Conservation (phyloP, 2,888 invertebrate genomes). For the Achlya flavicornis region DNA sequence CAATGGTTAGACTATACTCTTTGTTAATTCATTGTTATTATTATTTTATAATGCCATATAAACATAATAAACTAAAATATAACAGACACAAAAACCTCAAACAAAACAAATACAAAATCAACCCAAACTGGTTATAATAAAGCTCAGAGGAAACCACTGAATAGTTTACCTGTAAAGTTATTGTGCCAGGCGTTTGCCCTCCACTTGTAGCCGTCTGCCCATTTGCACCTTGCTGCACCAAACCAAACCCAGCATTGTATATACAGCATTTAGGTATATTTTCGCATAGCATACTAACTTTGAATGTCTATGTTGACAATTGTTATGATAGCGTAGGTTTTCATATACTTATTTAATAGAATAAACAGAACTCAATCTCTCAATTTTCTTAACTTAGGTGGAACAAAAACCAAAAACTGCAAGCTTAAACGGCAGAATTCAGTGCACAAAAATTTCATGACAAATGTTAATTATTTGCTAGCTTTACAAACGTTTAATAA, state of each 20-base stretch:
- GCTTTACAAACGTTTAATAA: too few relatives aligned
- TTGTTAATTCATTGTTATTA: too few relatives aligned
- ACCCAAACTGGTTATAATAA: slow-evolving; percentile 2
- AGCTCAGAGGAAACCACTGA: not conserved
- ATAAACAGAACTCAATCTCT: too few relatives aligned
- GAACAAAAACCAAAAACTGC: too few relatives aligned
- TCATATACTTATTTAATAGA: too few relatives aligned
- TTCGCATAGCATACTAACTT: not conserved
- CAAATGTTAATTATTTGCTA: too few relatives aligned
- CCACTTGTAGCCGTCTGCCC: slow-evolving; percentile 55
- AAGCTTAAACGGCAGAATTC: too few relatives aligned
- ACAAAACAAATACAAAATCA: not conserved
- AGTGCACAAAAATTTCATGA: too few relatives aligned
- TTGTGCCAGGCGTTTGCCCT: slow-evolving; percentile 64
- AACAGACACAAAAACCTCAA: not conserved
- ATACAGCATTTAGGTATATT: slow-evolving; percentile 19
- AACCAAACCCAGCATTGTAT: slow-evolving; percentile 42
- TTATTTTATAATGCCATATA: not conserved
- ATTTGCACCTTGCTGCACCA: slow-evolving; percentile 65
- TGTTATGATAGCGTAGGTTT: not conserved
- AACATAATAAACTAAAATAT: not conserved
- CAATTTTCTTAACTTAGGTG: too few relatives aligned
- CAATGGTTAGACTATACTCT: too few relatives aligned
- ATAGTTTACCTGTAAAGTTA: slow-evolving; percentile 74
- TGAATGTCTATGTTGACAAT: not conserved